These are phyloP conservation scores for Spodoptera frugiperda DNA, from an alignment of 1,140 invertebrate genomes.

Conservation along the genomic window DNA sequence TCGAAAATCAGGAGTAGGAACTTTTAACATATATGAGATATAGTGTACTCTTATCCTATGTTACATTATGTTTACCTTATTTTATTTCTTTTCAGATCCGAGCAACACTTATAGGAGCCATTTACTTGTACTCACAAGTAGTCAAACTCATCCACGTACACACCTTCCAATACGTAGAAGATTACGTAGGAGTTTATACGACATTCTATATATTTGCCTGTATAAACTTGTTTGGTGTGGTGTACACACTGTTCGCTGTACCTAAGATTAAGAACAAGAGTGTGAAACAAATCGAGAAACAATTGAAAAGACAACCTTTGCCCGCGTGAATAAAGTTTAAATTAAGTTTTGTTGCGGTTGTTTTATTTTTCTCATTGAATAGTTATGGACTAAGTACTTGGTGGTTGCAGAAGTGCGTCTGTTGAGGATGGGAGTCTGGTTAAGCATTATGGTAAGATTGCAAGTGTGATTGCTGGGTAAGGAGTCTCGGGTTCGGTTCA, in stretches of 20 bases:
- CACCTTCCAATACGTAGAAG: slow-evolving; percentile 69
- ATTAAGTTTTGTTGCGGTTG: not conserved
- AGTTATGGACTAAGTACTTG: too few species aligned
- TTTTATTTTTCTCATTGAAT: not conserved
- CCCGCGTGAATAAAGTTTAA: slow-evolving; percentile 36
- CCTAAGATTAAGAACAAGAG: slow-evolving; percentile 69
- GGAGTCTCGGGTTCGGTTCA: too few species aligned
- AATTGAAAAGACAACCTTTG: slow-evolving; percentile 69
- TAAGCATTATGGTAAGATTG: too few species aligned
- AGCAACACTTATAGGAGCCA: slow-evolving; percentile 57
- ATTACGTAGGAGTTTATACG: slow-evolving; percentile 69
- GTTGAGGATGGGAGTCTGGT: too few species aligned
- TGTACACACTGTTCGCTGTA: slow-evolving; percentile 66
- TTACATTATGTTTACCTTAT: not conserved
- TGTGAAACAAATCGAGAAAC: slow-evolving; percentile 70
- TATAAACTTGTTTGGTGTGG: slow-evolving; percentile 70
- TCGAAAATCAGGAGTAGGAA: too few species aligned
- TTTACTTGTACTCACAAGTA: slow-evolving; percentile 67
- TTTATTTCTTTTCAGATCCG: slow-evolving; percentile 68
- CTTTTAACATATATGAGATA: too few species aligned
- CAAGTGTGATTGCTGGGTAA: too few species aligned
- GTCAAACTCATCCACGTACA: slow-evolving; percentile 68
- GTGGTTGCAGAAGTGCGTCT: too few species aligned
- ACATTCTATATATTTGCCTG: slow-evolving; percentile 73
- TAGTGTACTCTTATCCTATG: too few species aligned